phyloP scores from a whole-genome alignment of 2,888 invertebrate genomes.

The Drosophila falleni region DNA sequence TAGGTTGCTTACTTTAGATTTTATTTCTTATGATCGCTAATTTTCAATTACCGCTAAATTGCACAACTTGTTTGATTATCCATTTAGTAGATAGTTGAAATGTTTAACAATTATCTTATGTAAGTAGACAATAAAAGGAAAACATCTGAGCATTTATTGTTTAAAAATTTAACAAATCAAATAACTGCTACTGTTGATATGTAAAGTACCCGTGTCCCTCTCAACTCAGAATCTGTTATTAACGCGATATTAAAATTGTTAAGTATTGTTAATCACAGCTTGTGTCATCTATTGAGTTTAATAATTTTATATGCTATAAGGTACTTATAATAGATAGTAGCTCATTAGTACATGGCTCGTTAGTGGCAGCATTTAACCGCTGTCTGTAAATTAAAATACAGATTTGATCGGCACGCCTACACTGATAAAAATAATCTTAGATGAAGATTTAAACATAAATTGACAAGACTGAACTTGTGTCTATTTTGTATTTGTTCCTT shows the following conservation, averaged over 20 bases:
- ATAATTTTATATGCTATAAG: slow-evolving; percentile 43
- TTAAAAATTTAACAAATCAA: slow-evolving; percentile 4
- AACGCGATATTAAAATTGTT: slow-evolving; percentile 15
- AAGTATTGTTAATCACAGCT: slow-evolving; percentile 31
- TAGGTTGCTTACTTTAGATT: background rate
- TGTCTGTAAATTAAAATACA: slow-evolving; percentile 53
- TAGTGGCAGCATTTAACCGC: slow-evolving; percentile 40
- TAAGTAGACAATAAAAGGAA: slow-evolving; percentile 19
- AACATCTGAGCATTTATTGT: slow-evolving; percentile 7
- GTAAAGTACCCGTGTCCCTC: slow-evolving; percentile 11
- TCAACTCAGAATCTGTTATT: slow-evolving; percentile 11
- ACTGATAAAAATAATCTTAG: background rate
- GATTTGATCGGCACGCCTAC: slow-evolving; percentile 41
- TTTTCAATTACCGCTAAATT: slow-evolving; percentile 33
- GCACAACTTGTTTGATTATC: slow-evolving; percentile 34
- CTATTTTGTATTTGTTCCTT: background rate
- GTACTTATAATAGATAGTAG: slow-evolving; percentile 19
- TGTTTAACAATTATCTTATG: slow-evolving; percentile 47
- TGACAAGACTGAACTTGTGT: no score
- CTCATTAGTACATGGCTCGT: slow-evolving; percentile 68
- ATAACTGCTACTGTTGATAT: slow-evolving; percentile 8
- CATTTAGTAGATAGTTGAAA: slow-evolving; percentile 37
- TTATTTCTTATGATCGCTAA: slow-evolving; percentile 5
- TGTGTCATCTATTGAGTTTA: slow-evolving; percentile 33
- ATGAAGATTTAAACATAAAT: no score